Conservation (phyloP, 1,140 invertebrate species). For the Drosophila nikananu region DNA sequence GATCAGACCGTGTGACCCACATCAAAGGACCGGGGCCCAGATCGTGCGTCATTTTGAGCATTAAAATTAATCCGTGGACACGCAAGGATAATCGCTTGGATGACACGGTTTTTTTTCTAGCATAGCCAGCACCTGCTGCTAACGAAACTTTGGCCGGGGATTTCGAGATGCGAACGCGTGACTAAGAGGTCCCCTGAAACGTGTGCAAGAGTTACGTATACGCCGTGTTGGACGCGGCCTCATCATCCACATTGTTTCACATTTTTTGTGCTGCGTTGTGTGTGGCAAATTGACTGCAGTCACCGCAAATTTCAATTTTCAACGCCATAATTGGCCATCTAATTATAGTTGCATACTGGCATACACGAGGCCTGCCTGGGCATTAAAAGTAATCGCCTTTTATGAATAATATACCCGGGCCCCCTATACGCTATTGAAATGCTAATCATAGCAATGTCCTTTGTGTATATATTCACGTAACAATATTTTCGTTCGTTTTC, state of each 20-base stretch:
- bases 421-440: conserved; percentile 34
- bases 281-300: conserved; percentile 45
- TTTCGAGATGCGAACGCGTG: conserved; percentile 52
- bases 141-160: conserved; percentile 19
- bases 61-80: conserved; percentile 60
- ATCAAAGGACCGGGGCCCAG: conserved; percentile 20
- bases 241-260: conserved; percentile 14
- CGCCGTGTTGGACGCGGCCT: conserved; percentile 13
- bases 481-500: conserved; percentile 27
- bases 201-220: conserved; percentile 44
- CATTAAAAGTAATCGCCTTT: conserved; percentile 61
- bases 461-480: conserved; percentile 28
- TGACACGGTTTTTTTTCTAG: conserved; percentile 49
- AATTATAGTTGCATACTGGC: conserved; percentile 49
- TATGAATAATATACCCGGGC: conserved; percentile 42
- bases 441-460: conserved; percentile 51
- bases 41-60: conserved; percentile 61
- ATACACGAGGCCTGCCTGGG: conserved; percentile 36
- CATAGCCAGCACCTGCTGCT: background rate
- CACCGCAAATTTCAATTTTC: conserved; percentile 54
- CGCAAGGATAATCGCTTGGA: conserved; percentile 61
- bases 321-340: conserved; percentile 61
- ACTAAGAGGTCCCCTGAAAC: conserved; percentile 38
- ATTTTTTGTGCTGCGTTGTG: background rate
- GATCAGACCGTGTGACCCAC: conserved; percentile 33